Evolutionary conservation across 2,113 vertebrate species (phyloP), one percentile per base, ranked within the genome.

Genomic region (Oreotrochilus melanogaster): DNA sequence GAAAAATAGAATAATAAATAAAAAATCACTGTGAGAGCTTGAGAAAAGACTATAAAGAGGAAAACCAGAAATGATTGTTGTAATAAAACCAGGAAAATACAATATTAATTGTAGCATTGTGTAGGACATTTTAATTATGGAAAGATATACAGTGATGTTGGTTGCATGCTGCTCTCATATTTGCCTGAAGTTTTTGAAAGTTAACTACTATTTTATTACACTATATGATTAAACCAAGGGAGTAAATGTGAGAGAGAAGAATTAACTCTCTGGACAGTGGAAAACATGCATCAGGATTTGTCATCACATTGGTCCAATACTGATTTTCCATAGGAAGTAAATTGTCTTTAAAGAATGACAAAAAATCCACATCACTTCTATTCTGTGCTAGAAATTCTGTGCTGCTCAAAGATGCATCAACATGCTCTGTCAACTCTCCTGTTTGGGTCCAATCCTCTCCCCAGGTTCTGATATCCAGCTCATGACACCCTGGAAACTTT

Each of bases 41-140:
- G 72, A 83, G 75, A 95, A 92, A 88, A 73, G 19, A 53, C 48
- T 75, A 81, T 24, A 86, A 37, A 76, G 37, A 78, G 37, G 14
- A 75, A 93, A 94, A 85, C 1, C 45, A 85, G 42, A 82, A 89
- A 73, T 76, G 8, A 84, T 88, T 91, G n/a, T 65, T 79, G n/a
- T 43, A 89, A 82, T 79, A 91, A 87, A 86, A 43, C 81, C 60
- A 89, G 81, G 91, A 96, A 85, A 95, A 95, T 70, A 30, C 93
- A 93, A 78, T 91, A 88, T 95, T 94, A 95, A 96, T 96, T 96
- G 93, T 84, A 93, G 72, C 75, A 93, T 86, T 89, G 78, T 64
- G 53, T 71, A 64, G 45, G 42, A 61, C 23, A 78, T 83, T 78
- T 56, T 89, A 95, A 73, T 82, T 86, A 81, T 90, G 86, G 92